Evolutionary conservation across 2,888 invertebrate genomes (phyloP), one percentile per base, ranked within the genome.

Genomic region (Belgica antarctica): DNA sequence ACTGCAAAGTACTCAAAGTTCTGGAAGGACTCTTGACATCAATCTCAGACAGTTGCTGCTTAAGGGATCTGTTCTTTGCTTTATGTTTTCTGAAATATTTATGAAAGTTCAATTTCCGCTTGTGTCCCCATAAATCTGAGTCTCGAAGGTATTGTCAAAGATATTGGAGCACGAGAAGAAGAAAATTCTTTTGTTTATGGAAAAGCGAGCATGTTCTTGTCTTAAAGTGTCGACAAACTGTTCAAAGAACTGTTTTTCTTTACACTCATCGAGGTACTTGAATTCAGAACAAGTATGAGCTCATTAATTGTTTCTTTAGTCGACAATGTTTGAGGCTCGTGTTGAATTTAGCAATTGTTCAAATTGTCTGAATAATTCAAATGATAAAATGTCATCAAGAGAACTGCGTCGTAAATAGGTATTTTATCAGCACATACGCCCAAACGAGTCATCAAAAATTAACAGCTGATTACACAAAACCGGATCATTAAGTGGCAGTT

Each of bases 21-120:
- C 25, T 66, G 46, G 47, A 66, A 66, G 47, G 66, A 47, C 66
- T 66, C 66, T 66, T 66, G 66, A 66, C 66, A 66, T 66, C 66
- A 66, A 66, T 66, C 63, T 63, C 66, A 66, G 63, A 41, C 22
- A 36, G 34, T 52, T 22, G 28, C 2, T 22, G 63, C 41, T 63
- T 41, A 24, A 24, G 27, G 41, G 24, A 10, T 63, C 46, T 63
- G 8, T 19, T 41, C 31, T 36, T 36, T 19, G 31, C 24, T 41
- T 63, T 61, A 12, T 61, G 28, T 7, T 4, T 41, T 27, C n/a
- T 61, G 25, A 22, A 17, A 24, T 28, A 31, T 62, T 7, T 25
- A 63, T 24, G 36, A 63, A 41, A 36, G 22, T 66, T 66, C 66
- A 66, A 66, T 66, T 66, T 66, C 66, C 31, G 31, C 31, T 31